These are phyloP conservation scores for Heliothis peltigera DNA, from an alignment of 2,888 invertebrate genomes.

Conservation along the genomic window DNA sequence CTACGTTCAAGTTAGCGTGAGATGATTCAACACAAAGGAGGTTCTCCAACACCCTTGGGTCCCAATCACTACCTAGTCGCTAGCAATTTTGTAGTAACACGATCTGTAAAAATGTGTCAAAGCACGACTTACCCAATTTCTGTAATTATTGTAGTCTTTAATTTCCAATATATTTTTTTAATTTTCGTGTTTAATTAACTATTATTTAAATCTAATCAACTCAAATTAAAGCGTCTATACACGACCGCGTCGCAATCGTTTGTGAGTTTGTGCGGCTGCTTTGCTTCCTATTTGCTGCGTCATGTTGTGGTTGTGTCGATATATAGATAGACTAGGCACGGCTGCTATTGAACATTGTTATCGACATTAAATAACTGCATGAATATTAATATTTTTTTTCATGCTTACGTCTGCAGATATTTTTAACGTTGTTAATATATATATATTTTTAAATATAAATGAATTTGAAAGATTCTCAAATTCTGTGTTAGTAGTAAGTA, in stretches of 20 bases:
- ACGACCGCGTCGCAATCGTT: constrained; percentile 24
- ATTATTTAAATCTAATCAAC: neutral
- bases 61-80: constrained; percentile 23
- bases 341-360: constrained; percentile 4
- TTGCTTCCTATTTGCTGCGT: constrained; percentile 27
- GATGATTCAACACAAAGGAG: constrained; percentile 64
- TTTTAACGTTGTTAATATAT: too few species aligned
- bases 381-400: neutral
- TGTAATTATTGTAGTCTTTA: neutral
- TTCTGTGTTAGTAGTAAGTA: too few species aligned
- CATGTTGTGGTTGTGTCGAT: too few species aligned
- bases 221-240: constrained; percentile 9
- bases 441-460: too few species aligned
- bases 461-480: too few species aligned
- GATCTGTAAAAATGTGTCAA: neutral
- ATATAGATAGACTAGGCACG: constrained; percentile 37
- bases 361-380: constrained; percentile 10
- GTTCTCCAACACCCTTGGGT: constrained; percentile 28
- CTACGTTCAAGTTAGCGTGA: constrained; percentile 30
- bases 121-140: constrained; percentile 36
- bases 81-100: too few species aligned
- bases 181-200: constrained; percentile 20
- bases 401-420: neutral
- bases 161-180: constrained; percentile 3
- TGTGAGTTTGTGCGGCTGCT: constrained; percentile 44